These are phyloP conservation scores for Rhynchotus rufescens DNA, from an alignment of 2,797 vertebrate genomes.

Conservation along the genomic window DNA sequence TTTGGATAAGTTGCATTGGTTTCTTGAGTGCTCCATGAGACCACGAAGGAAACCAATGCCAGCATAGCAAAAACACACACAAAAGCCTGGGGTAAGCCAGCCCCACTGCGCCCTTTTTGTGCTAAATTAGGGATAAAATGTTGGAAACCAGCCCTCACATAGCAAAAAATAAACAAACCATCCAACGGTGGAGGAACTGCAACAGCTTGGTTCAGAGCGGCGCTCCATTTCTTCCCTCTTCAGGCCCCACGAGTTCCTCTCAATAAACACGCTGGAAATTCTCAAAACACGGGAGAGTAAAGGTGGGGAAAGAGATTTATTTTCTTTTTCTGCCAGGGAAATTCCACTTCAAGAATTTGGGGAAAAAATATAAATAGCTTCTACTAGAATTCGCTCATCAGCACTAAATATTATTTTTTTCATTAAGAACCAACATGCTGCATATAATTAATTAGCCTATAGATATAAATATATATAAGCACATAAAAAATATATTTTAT, in stretches of 20 bases:
- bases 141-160: conserved; percentile 21
- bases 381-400: neutral
- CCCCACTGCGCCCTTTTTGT: conserved; percentile 17
- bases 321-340: neutral
- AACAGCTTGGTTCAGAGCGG: neutral
- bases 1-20: conserved; percentile 36
- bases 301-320: neutral
- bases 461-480: neutral
- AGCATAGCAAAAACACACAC: conserved; percentile 18
- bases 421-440: neutral
- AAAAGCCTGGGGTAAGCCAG: conserved; percentile 37
- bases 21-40: conserved; percentile 19
- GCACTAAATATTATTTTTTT: neutral
- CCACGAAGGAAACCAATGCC: neutral
- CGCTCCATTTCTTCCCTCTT: neutral
- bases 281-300: neutral
- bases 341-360: neutral
- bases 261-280: neutral
- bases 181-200: neutral
- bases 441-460: neutral
- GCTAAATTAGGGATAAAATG: conserved; percentile 62
- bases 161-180: conserved; percentile 35
- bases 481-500: neutral
- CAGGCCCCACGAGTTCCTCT: neutral
- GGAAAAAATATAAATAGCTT: neutral